Evolutionary conservation across 2,113 vertebrate species (phyloP).

Genomic region (Scalopus aquaticus): DNA sequence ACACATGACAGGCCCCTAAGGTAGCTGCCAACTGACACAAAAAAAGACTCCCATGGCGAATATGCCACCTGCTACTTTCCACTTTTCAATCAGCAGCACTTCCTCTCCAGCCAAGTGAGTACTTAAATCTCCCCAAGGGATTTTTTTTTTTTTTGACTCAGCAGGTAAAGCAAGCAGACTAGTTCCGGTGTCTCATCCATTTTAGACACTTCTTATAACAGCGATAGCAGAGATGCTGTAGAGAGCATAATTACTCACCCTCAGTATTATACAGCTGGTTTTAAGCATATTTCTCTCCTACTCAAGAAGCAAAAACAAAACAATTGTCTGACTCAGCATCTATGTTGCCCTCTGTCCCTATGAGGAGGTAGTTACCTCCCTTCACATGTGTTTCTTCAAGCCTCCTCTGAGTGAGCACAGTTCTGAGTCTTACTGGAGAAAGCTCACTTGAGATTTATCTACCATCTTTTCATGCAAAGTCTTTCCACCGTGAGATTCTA

Average conservation of each 20-base stretch:
- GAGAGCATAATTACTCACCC: slow-evolving; percentile 62
- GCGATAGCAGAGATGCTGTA: slow-evolving; percentile 48
- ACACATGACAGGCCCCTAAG: neutral
- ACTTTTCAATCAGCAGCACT: slow-evolving; percentile 39
- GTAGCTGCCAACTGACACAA: slow-evolving; percentile 36
- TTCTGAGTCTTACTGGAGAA: slow-evolving; percentile 38
- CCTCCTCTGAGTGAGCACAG: slow-evolving; percentile 49
- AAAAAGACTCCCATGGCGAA: slow-evolving; percentile 64
- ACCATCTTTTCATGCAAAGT: neutral
- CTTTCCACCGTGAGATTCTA: neutral
- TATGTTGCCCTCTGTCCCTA: slow-evolving; percentile 61
- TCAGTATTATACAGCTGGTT: slow-evolving; percentile 62
- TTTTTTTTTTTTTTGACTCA: slow-evolving; percentile 21
- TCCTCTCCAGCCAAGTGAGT: neutral
- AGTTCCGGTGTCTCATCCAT: slow-evolving; percentile 28
- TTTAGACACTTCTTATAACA: slow-evolving; percentile 61
- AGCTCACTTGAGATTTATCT: neutral
- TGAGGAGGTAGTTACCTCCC: slow-evolving; percentile 22
- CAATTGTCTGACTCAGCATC: slow-evolving; percentile 19
- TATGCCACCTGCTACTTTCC: slow-evolving; percentile 24
- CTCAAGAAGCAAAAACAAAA: slow-evolving; percentile 69
- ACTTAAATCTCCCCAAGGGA: slow-evolving; percentile 15
- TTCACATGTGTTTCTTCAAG: neutral
- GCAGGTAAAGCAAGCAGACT: slow-evolving; percentile 46
- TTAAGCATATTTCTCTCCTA: slow-evolving; percentile 56